Evolutionary conservation across 1,140 invertebrate species (phyloP), one percentile per base, ranked within the genome.

Genomic region (Lasaia peninsularis): DNA sequence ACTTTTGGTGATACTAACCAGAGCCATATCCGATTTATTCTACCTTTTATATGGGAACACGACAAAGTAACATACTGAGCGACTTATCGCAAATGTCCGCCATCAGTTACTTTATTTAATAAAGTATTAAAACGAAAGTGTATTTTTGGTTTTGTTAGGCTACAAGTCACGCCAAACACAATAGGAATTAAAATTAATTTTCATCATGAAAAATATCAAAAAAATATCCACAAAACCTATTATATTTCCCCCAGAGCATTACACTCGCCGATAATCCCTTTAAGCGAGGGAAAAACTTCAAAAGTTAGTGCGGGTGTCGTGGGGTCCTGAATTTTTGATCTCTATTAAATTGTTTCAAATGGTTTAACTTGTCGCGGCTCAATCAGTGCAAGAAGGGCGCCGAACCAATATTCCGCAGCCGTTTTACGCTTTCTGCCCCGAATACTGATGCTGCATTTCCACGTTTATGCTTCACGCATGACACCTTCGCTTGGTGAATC

Each of bases 261-360:
- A 73, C 75, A 71, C 70, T 77, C 69, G 74, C 69, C 81, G 78
- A 74, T 85, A 88, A 88, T 88, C 83, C 83, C 79, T 86, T 88
- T 88, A 88, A 79, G 72, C 78, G 76, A 82, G 86, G 79, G 84
- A 88, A 58, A 88, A 88, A 88, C 86, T 88, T 88, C 86, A 88
- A 88, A 88, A 85, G 86, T 86, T 88, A 86, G 83, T 86, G 80
- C 79, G 78, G 78, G 82, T 70, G 74, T 63, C 60, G 74, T 73
- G 75, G 81, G 81, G 79, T 71, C 60, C 65, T 68, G 71, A 84
- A 86, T 88, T 88, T 88, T 88, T 88, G 86, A 88, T 88, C 86
- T 88, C 82, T 88, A 88, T 88, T 88, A 88, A 88, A 88, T 88
- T 88, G 86, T 88, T 88, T 88, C 86, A 88, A 88, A 88, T 88